Conservation (phyloP, 2,888 invertebrate genomes). For the Sericinus montela region DNA sequence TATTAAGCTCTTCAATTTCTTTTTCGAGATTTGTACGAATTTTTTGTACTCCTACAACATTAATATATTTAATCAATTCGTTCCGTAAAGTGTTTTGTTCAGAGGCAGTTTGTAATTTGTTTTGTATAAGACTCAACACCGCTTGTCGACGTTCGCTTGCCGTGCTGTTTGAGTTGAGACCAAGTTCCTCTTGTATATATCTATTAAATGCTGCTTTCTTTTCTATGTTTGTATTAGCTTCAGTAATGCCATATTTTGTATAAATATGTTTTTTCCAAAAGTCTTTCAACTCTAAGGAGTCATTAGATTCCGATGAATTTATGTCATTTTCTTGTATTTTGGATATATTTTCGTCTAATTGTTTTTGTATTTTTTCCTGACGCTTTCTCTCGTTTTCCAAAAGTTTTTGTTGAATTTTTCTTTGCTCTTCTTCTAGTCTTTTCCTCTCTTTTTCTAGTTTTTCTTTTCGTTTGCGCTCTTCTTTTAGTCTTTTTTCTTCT, state of each 20-base stretch:
- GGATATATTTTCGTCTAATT: conserved; percentile 36
- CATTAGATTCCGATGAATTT: conserved; percentile 40
- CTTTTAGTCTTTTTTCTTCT: conserved; percentile 32
- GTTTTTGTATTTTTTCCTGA: conserved; percentile 32
- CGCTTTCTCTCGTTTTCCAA: conserved; percentile 31
- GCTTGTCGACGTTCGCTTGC: conserved; percentile 58
- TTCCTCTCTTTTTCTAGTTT: conserved; percentile 38
- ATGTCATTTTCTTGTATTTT: conserved; percentile 29
- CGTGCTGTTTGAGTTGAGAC: conserved; percentile 53
- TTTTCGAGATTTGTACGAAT: conserved; percentile 46
- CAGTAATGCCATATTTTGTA: conserved; percentile 51
- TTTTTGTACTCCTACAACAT: conserved; percentile 47
- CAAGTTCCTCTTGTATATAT: conserved; percentile 56
- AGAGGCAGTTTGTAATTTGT: conserved; percentile 40
- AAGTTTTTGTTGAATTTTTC: conserved; percentile 32
- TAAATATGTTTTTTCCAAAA: conserved; percentile 61
- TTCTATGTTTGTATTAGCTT: conserved; percentile 46
- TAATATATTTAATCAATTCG: conserved; percentile 49
- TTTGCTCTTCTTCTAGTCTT: conserved; percentile 38
- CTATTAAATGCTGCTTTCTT: conserved; percentile 47
- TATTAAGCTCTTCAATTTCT: conserved; percentile 57
- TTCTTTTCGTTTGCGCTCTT: conserved; percentile 41
- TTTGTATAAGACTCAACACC: conserved; percentile 50
- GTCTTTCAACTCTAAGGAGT: conserved; percentile 57
- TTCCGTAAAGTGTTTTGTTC: conserved; percentile 43